These are phyloP conservation scores for chimpanzee (Pan troglodytes) DNA, from an alignment of 2,113 vertebrate species.

Conservation along the genomic window NHGRI_mPanTro3-v2.1_pri NC_072411.2:73233501-73234000, in stretches of 20 bases:
- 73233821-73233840: slow-evolving; percentile 66
- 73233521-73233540: background rate
- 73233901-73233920: slow-evolving; percentile 49
- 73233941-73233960: slow-evolving; percentile 33
- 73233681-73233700: slow-evolving; percentile 46
- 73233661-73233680: slow-evolving; percentile 35
- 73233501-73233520: background rate
- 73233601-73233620: background rate
- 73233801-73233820: slow-evolving; percentile 57
- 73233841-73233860: slow-evolving; percentile 54
- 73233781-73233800: slow-evolving; percentile 58
- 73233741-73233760: slow-evolving; percentile 66
- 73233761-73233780: slow-evolving; percentile 57
- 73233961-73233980: background rate
- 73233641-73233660: background rate
- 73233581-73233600: background rate
- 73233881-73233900: slow-evolving; percentile 59
- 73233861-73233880: slow-evolving; percentile 61
- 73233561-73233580: slow-evolving; percentile 31
- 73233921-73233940: slow-evolving; percentile 47
- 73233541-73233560: background rate
- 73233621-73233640: slow-evolving; percentile 31
- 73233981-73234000: background rate
- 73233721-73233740: slow-evolving; percentile 58
- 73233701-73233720: slow-evolving; percentile 48